Conservation (phyloP, 2,797 vertebrate genomes). For the Simalia tracyae region DNA sequence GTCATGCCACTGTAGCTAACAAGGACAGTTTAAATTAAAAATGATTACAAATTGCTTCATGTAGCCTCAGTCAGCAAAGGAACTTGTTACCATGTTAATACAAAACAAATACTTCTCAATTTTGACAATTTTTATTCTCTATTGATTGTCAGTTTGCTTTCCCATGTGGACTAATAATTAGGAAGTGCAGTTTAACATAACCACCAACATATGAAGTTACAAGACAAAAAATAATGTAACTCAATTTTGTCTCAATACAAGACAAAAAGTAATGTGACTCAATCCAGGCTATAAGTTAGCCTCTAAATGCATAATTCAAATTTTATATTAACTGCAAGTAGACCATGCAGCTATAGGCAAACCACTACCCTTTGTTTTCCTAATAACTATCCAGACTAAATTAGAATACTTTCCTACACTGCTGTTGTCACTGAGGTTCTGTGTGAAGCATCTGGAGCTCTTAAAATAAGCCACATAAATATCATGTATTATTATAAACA, state of each 20-base stretch:
- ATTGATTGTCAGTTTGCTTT: not conserved
- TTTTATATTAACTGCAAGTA: not conserved
- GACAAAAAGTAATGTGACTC: not conserved
- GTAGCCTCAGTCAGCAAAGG: not conserved
- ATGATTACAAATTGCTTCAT: not conserved
- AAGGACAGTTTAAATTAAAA: not conserved
- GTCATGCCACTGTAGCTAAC: not conserved
- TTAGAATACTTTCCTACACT: not conserved
- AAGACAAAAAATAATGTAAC: not conserved
- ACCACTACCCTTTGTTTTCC: not conserved
- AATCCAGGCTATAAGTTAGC: not conserved
- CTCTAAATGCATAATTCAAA: not conserved
- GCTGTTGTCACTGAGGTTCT: not conserved
- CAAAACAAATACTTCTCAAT: not conserved
- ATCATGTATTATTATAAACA: not conserved
- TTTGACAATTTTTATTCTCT: not conserved
- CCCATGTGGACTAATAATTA: conserved; percentile 1
- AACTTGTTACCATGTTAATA: not conserved
- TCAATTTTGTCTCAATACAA: not conserved
- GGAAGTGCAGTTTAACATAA: conserved; percentile 2
- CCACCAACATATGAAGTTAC: not conserved
- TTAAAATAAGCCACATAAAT: not conserved
- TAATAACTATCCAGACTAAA: not conserved
- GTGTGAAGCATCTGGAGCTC: not conserved
- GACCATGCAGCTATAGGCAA: not conserved